Percentiles rank a stretch among this genome's conserved stretches.
Evolutionary conservation across 1,140 invertebrate species (phyloP).

Genomic region (Doryteuthis pealeii): DNA sequence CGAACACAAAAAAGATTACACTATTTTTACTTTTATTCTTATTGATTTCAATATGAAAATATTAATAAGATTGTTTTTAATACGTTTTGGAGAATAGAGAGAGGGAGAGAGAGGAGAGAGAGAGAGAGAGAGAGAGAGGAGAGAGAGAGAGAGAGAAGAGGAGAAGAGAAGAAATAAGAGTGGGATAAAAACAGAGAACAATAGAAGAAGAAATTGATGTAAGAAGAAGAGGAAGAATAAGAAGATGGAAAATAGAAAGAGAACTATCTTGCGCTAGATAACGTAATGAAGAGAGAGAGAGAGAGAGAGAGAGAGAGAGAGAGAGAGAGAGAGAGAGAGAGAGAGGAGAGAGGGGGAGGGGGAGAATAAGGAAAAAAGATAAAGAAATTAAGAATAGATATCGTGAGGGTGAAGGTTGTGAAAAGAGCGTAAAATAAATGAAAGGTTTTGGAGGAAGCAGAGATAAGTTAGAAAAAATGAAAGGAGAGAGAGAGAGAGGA

Average conservation of each 20-base stretch:
- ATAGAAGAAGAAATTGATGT: background rate
- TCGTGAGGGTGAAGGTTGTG: background rate
- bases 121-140: constrained; percentile 13
- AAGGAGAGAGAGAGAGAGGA: background rate
- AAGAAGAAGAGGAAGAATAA: background rate
- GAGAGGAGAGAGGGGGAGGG: background rate
- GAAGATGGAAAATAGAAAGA: background rate
- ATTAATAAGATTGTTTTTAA: too few relatives aligned
- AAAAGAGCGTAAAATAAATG: too few relatives aligned
- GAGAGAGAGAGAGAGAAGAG: constrained; percentile 7
- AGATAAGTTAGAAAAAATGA: background rate
- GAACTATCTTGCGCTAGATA: background rate
- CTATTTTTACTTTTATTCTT: too few relatives aligned
- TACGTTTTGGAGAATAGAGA: constrained; percentile 5
- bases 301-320: background rate
- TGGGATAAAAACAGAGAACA: background rate
- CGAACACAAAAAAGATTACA: too few relatives aligned
- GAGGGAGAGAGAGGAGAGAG: constrained; percentile 10
- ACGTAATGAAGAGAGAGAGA: background rate
- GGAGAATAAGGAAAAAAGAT: background rate
- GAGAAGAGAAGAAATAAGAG: constrained; percentile 9
- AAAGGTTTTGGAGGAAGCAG: too few relatives aligned
- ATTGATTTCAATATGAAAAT: too few relatives aligned
- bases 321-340: background rate
- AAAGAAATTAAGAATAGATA: too few relatives aligned